A percentile compares a stretch with the other conserved stretches of the same genome.
phyloP scores from a whole-genome alignment of 2,113 vertebrate species.

The Hiodon alosoides region DNA sequence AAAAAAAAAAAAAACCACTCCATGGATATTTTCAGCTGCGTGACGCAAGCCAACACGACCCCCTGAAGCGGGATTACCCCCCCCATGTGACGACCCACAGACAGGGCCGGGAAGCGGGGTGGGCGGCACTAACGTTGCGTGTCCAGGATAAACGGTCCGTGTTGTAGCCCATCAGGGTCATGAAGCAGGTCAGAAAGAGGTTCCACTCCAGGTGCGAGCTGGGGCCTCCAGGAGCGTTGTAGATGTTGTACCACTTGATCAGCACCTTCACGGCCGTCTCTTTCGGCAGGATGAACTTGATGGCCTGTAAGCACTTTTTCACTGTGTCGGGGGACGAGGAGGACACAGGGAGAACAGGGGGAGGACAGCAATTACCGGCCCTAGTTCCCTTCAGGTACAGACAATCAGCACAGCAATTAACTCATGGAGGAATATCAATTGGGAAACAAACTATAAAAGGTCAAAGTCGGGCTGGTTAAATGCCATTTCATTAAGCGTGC shows the following conservation, averaged over 20 bases:
- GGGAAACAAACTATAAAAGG: slow-evolving; percentile 53
- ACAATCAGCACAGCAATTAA: slow-evolving; percentile 53
- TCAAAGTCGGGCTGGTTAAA: slow-evolving; percentile 54
- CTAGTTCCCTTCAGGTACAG: slow-evolving; percentile 28
- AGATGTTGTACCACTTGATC: slow-evolving; percentile 95
- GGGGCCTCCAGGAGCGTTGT: slow-evolving; percentile 89
- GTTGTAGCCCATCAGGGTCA: slow-evolving; percentile 97
- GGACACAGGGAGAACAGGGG: neutral
- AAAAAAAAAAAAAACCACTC: too few relatives aligned
- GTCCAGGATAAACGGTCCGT: slow-evolving; percentile 89
- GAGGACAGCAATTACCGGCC: slow-evolving; percentile 1
- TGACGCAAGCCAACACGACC: too few relatives aligned
- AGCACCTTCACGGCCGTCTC: slow-evolving; percentile 89
- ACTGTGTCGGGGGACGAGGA: slow-evolving; percentile 57
- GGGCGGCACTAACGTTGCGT: slow-evolving; percentile 70
- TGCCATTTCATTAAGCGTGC: slow-evolving; percentile 60
- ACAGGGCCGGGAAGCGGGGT: too few relatives aligned
- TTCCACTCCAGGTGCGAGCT: slow-evolving; percentile 89
- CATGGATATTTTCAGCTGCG: too few relatives aligned
- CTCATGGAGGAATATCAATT: slow-evolving; percentile 48
- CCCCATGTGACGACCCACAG: too few relatives aligned
- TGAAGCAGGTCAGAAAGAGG: slow-evolving; percentile 87
- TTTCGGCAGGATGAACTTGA: slow-evolving; percentile 86
- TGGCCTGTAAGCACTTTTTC: slow-evolving; percentile 82
- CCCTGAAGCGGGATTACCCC: too few relatives aligned